Percentiles rank a stretch among this genome's conserved stretches.
phyloP scores from a whole-genome alignment of 2,888 invertebrate species.

The Fissipunctia ypsillon region DNA sequence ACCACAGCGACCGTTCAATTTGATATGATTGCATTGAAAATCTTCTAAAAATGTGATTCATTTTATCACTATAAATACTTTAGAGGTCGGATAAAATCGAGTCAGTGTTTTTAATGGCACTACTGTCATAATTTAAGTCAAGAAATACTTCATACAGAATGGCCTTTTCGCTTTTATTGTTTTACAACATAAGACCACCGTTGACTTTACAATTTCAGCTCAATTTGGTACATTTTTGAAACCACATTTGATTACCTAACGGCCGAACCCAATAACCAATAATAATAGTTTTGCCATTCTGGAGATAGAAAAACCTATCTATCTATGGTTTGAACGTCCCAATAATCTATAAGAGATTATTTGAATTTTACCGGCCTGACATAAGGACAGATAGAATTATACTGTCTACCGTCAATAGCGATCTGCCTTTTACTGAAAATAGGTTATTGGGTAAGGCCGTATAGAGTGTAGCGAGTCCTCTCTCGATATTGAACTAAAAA shows the following conservation, averaged over 20 bases:
- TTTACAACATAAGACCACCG: background rate
- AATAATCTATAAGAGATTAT: no score
- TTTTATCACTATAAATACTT: constrained; percentile 13
- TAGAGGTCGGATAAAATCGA: background rate
- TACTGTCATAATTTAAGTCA: constrained; percentile 15
- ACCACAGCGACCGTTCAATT: background rate
- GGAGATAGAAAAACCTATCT: no score
- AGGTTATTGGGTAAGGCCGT: no score
- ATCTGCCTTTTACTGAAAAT: no score
- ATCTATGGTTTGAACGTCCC: no score
- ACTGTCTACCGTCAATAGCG: no score
- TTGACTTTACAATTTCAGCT: background rate
- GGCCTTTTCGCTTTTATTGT: background rate
- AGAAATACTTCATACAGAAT: constrained; percentile 4
- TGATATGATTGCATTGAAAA: constrained; percentile 14
- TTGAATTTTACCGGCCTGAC: no score
- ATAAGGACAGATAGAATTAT: no score
- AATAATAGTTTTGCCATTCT: no score
- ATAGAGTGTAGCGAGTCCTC: constrained; percentile 11
- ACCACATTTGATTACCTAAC: constrained; percentile 23
- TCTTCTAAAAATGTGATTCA: background rate
- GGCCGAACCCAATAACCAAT: no score
- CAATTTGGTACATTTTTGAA: constrained; percentile 25
- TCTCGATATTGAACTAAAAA: background rate
- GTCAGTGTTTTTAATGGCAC: constrained; percentile 6